Evolutionary conservation across 2,113 vertebrate species (phyloP), one percentile per base, ranked within the genome.

Genomic region (Lynx canadensis): DNA sequence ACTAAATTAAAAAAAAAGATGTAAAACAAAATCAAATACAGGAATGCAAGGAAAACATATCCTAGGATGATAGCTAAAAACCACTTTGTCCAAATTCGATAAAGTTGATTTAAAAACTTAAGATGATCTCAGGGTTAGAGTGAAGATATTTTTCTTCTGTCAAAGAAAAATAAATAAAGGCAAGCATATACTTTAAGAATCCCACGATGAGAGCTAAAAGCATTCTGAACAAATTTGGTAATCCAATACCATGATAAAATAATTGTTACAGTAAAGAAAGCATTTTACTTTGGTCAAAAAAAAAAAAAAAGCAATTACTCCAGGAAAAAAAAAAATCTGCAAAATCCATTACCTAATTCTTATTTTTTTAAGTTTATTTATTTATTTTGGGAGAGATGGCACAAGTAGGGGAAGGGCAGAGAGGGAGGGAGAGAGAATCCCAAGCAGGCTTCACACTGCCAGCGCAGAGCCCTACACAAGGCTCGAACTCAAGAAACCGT

Each of bases 111-210:
- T 68, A 93, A 45, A 83, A 89, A 66, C 15, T 94, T 94, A 96
- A 88, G 83, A 79, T 81, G 27, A 89, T 87, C 19, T 79, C 6
- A 65, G 36, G 27, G 11, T 94, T 89, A 83, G 1, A 63, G 11
- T 50, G 50, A 93, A 89, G 41, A 11, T 36, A 68, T 79, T 95
- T 94, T 78, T 78, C 68, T 95, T 86, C 52, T 50, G 31, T 81
- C 50, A 78, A 96, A 96, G 68, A 93, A 93, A 96, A 76, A 94
- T n/a, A 73, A 38, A 50, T 29, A 82, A 57, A 94, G 41, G 25
- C 7, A 91, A 87, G 7, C 60, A 57, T 50, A n/a, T 55, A 55
- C n/a, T 78, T 95, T 50, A 88, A 19, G 33, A 95, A 52, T 71
- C 57, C 41, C 60, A 87, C 23, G 18, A 86, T 69, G 29, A 92